A percentile compares a stretch with the other conserved stretches of the same genome.
These are phyloP conservation scores for Eubucco bourcierii DNA, from an alignment of 2,113 vertebrate species.

Conservation along the genomic window DNA sequence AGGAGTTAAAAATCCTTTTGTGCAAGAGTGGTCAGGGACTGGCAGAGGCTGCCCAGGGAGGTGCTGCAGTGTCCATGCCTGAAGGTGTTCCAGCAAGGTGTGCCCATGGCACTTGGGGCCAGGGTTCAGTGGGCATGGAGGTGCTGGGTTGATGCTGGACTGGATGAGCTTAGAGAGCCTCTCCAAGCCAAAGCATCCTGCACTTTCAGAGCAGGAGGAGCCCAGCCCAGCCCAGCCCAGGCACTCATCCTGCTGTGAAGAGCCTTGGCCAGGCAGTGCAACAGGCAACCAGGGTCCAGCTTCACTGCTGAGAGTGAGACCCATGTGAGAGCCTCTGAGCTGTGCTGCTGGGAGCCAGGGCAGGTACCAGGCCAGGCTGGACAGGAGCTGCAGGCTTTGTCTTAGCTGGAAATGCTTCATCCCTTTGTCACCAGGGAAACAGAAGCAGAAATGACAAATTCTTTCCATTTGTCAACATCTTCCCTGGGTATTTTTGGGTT, in stretches of 20 bases:
- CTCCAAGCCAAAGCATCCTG: not conserved
- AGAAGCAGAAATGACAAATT: slow-evolving; percentile 43
- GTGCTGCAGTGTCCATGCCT: too few species aligned
- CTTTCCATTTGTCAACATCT: slow-evolving; percentile 2
- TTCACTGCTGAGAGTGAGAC: not conserved
- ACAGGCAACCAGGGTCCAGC: not conserved
- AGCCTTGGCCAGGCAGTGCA: not conserved
- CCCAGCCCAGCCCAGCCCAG: not conserved
- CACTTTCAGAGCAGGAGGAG: not conserved
- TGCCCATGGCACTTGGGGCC: too few species aligned
- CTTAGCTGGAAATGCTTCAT: not conserved
- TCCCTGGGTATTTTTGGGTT: not conserved
- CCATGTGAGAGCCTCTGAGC: not conserved
- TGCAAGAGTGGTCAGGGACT: too few species aligned
- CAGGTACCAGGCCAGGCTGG: not conserved
- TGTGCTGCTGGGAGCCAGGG: not conserved
- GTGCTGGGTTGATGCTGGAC: too few species aligned
- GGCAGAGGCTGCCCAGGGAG: too few species aligned
- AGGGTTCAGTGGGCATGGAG: too few species aligned
- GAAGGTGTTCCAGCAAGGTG: too few species aligned
- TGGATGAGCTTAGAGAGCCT: too few species aligned
- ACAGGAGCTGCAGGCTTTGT: not conserved
- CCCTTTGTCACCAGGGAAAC: slow-evolving; percentile 46
- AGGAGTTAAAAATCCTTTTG: too few species aligned
- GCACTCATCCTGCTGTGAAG: not conserved